phyloP scores from a whole-genome alignment of 2,113 vertebrate species.

The Axis porcinus region DNA sequence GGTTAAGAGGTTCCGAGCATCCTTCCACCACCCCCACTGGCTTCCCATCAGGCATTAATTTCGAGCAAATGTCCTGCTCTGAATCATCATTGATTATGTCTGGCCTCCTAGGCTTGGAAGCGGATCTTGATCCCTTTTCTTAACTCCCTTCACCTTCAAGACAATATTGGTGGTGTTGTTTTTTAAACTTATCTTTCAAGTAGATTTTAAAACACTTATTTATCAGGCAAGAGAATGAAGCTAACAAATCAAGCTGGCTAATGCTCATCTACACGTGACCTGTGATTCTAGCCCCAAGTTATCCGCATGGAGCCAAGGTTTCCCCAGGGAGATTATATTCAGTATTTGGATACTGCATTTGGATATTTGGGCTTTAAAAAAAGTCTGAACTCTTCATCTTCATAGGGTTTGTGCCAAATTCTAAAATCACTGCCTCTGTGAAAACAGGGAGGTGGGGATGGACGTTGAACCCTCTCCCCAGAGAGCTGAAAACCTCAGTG shows the following conservation, averaged over 20 bases:
- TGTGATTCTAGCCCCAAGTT: not conserved
- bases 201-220: conserved; percentile 28
- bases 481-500: not conserved
- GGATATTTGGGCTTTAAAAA: not conserved
- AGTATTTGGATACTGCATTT: conserved; percentile 40
- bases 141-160: conserved; percentile 46
- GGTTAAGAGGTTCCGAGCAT: not conserved
- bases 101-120: conserved; percentile 31
- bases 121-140: conserved; percentile 30
- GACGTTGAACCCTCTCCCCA: not conserved
- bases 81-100: conserved; percentile 28
- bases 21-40: not conserved
- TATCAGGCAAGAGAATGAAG: not conserved
- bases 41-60: not conserved
- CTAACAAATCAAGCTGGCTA: not conserved
- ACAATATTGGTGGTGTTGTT: conserved; percentile 10
- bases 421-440: not conserved
- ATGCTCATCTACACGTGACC: not conserved
- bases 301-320: not conserved
- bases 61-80: not conserved
- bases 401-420: not conserved
- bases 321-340: not conserved
- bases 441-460: too few relatives aligned
- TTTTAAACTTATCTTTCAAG: conserved; percentile 41
- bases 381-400: not conserved